Evolutionary conservation across 1,140 invertebrate genomes (phyloP).

Genomic region (Drosophila littoralis): DNA sequence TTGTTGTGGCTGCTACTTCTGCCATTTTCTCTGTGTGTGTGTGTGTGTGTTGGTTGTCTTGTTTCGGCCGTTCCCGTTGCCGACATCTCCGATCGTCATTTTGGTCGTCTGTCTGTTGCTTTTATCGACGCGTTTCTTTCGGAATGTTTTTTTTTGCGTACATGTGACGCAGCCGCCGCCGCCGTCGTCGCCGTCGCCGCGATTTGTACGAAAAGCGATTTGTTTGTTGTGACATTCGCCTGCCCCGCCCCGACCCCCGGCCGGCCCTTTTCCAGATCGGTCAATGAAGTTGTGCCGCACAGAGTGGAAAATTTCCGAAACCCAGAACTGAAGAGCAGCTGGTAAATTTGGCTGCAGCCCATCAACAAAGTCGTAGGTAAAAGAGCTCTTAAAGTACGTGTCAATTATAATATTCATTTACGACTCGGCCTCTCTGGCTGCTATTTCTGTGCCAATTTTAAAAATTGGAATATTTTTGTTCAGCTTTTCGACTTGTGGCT

Average conservation of each 20-base stretch:
- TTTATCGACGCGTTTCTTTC: slow-evolving; percentile 63
- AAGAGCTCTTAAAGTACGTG: slow-evolving; percentile 71
- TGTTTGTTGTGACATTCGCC: slow-evolving; percentile 33
- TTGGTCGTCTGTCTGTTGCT: slow-evolving; percentile 53
- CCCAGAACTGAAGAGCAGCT: slow-evolving; percentile 25
- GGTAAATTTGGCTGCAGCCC: slow-evolving; percentile 33
- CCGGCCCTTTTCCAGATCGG: slow-evolving; percentile 24
- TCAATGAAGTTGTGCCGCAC: slow-evolving; percentile 54
- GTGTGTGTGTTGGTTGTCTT: slow-evolving; percentile 9
- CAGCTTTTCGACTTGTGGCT: slow-evolving; percentile 29
- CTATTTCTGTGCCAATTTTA: slow-evolving; percentile 47
- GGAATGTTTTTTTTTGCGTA: slow-evolving; percentile 20
- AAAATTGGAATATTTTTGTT: slow-evolving; percentile 37
- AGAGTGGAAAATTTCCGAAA: slow-evolving; percentile 68
- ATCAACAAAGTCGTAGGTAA: slow-evolving; percentile 46
- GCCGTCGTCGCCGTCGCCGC: not conserved
- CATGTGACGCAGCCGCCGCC: slow-evolving; percentile 42
- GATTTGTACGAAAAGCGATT: slow-evolving; percentile 31
- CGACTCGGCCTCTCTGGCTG: slow-evolving; percentile 17
- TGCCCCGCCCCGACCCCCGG: not conserved
- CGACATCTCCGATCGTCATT: slow-evolving; percentile 39
- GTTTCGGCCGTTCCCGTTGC: slow-evolving; percentile 33
- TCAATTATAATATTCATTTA: slow-evolving; percentile 68
- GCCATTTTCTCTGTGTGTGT: slow-evolving; percentile 43
- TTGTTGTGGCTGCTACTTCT: slow-evolving; percentile 26